Evolutionary conservation across 1,140 invertebrate species (phyloP).

Genomic region (Drosophila azteca): DNA sequence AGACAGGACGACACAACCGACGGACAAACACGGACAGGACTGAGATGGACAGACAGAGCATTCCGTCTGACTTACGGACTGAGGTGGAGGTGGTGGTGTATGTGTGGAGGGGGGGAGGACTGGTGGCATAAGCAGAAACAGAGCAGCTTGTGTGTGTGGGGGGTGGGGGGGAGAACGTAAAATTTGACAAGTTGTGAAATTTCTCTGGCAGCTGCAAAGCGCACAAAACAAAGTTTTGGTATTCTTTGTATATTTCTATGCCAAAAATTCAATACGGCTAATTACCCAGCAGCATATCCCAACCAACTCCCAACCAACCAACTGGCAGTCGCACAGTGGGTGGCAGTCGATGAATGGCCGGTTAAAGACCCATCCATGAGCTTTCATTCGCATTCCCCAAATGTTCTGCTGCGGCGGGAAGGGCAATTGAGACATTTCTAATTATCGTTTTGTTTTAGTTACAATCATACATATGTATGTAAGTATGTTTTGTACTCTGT

Average conservation of each 20-base stretch:
- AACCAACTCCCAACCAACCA: slow-evolving; percentile 5
- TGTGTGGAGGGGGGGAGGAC: no score
- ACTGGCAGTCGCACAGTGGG: slow-evolving; percentile 52
- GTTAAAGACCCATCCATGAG: background rate
- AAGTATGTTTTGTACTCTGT: no score
- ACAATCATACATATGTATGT: no score
- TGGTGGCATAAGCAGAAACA: no score
- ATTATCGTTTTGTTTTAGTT: slow-evolving; percentile 14
- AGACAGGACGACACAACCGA: slow-evolving; percentile 16
- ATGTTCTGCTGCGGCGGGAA: no score
- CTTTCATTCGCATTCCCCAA: slow-evolving; percentile 8
- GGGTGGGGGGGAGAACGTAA: slow-evolving; percentile 56
- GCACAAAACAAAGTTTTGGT: slow-evolving; percentile 70
- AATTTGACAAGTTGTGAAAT: slow-evolving; percentile 81
- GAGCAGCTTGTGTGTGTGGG: slow-evolving; percentile 20
- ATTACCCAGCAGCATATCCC: slow-evolving; percentile 61
- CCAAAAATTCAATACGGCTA: slow-evolving; percentile 80
- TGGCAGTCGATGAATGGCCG: background rate
- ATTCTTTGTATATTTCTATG: slow-evolving; percentile 77
- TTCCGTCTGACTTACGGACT: slow-evolving; percentile 27
- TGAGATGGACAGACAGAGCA: slow-evolving; percentile 26
- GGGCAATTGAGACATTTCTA: background rate
- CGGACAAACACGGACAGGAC: slow-evolving; percentile 25
- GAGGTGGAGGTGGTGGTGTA: slow-evolving; percentile 2
- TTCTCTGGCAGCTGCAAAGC: slow-evolving; percentile 68